Percentiles rank a stretch among this genome's conserved stretches.
Conservation (phyloP, 2,113 vertebrate genomes). For the Pseudopodoces humilis region DNA sequence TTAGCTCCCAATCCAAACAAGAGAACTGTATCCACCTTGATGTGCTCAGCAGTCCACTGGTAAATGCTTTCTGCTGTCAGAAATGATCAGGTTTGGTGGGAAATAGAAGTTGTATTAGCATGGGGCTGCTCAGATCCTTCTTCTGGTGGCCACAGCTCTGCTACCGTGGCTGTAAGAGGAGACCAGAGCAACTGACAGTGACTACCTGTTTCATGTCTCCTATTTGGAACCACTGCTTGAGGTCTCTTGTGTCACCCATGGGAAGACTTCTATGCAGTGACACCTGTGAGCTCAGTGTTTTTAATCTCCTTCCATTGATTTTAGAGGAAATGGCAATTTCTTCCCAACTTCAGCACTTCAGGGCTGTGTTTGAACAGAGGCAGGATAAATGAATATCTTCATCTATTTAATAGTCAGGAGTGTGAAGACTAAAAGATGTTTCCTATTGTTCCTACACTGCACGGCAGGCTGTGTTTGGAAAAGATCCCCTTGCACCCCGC, state of each 20-base stretch:
- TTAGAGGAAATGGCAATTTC: not conserved
- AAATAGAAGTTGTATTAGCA: not conserved
- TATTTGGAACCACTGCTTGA: rapidly evolving
- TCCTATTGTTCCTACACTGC: not conserved
- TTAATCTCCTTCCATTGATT: not conserved
- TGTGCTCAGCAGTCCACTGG: not conserved
- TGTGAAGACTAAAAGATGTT: not conserved
- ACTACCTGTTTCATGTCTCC: not conserved
- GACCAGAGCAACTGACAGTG: not conserved
- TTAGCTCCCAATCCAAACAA: not conserved
- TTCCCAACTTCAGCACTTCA: not conserved
- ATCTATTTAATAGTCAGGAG: not conserved
- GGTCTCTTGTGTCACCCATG: not conserved
- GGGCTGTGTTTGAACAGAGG: not conserved
- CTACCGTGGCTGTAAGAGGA: not conserved
- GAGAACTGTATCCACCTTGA: not conserved
- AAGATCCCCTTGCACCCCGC: not conserved
- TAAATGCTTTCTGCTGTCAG: not conserved
- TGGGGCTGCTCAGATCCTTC: not conserved
- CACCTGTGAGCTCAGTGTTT: not conserved
- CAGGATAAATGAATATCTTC: not conserved
- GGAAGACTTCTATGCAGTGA: not conserved
- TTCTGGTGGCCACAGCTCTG: not conserved
- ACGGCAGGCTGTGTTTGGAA: not conserved
- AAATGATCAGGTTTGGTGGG: not conserved